Conservation (phyloP, 1,140 invertebrate genomes). For the Heliothis virescens region DNA sequence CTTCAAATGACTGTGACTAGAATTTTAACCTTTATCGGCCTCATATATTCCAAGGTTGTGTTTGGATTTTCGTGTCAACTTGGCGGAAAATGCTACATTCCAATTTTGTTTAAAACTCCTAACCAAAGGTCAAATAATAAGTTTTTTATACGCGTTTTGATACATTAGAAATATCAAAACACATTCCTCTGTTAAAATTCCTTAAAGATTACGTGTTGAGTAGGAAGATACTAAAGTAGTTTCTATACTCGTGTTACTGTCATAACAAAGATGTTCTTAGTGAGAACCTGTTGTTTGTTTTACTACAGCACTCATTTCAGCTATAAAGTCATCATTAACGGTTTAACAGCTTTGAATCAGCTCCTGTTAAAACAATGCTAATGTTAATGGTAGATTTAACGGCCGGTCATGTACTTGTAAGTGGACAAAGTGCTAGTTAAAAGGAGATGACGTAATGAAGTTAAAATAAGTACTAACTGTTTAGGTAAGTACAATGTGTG, state of each 20-base stretch:
- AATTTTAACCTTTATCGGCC: constrained; percentile 7
- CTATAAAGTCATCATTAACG: constrained; percentile 8
- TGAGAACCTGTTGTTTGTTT: constrained; percentile 1
- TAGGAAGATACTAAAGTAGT: too few species aligned
- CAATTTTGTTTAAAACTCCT: too few species aligned
- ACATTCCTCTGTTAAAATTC: too few species aligned
- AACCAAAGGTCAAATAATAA: too few species aligned
- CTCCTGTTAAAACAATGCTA: constrained; percentile 5
- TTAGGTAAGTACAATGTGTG: neutral
- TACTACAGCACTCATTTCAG: neutral
- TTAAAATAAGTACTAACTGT: constrained; percentile 17
- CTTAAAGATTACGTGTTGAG: too few species aligned
- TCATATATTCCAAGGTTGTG: constrained; percentile 7
- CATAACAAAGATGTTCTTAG: neutral
- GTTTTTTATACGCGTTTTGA: too few species aligned
- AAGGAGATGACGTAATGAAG: too few species aligned
- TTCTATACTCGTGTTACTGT: neutral
- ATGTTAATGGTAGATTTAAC: constrained; percentile 18
- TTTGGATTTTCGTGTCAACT: neutral
- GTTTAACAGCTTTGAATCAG: neutral
- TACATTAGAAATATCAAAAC: too few species aligned
- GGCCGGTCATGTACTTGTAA: constrained; percentile 3
- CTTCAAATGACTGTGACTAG: neutral
- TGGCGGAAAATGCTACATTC: neutral
- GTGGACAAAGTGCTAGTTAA: constrained; percentile 6